phyloP scores from a whole-genome alignment of 2,113 vertebrate species.

The Chelonoidis abingdonii region DNA sequence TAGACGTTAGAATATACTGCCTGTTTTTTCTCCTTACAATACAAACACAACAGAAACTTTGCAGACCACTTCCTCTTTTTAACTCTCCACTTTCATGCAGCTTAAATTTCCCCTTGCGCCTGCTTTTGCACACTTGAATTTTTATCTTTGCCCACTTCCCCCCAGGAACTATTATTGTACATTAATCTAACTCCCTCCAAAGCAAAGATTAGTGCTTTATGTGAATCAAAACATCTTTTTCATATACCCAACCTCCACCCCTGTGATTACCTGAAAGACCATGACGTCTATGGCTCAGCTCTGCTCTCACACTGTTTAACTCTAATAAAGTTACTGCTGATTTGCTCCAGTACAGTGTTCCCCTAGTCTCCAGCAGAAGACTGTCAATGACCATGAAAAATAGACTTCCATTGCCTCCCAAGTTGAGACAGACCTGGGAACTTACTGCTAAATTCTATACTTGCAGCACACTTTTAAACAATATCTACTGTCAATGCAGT shows the following conservation, averaged over 20 bases:
- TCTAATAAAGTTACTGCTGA: neutral
- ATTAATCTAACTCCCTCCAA: neutral
- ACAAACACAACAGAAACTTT: neutral
- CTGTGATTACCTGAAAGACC: neutral
- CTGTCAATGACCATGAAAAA: neutral
- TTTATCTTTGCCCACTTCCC: neutral
- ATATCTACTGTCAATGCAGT: neutral
- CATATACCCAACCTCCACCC: neutral
- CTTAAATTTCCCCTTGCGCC: neutral
- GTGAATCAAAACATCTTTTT: neutral
- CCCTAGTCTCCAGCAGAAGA: neutral
- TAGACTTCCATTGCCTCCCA: neutral
- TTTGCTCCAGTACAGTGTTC: neutral
- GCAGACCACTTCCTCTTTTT: neutral
- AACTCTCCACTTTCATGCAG: neutral
- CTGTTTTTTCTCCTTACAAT: neutral
- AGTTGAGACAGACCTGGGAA: neutral
- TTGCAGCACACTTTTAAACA: neutral
- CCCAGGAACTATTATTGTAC: neutral
- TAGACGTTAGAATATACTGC: neutral
- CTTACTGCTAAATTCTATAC: neutral
- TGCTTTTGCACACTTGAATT: neutral
- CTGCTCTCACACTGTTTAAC: neutral
- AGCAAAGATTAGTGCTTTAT: neutral
- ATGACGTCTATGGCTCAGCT: neutral